Evolutionary conservation across 1,140 invertebrate genomes (phyloP), one percentile per base, ranked within the genome.

Genomic region (Drosophila lacteicornis): DNA sequence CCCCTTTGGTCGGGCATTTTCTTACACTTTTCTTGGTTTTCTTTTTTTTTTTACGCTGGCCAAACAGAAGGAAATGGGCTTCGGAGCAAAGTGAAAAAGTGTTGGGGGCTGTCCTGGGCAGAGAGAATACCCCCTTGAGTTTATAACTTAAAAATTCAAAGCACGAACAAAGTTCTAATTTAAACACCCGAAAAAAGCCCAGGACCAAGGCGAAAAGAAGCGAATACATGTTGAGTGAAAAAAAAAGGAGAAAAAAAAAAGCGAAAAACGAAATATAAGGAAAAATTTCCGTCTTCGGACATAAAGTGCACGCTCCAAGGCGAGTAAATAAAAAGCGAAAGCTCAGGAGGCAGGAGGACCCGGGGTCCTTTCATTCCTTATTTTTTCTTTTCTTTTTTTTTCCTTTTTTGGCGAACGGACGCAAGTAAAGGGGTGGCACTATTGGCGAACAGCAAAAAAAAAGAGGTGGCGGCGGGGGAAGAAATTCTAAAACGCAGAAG

Each of bases 81-180:
- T 3, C 33, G 19, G 42, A 45, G 58, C 46, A 76, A 76, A 76
- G 71, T 75, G 17, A 46, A 65, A 69, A 61, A 71, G 49, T 19
- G 67, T 60, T 45, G 53, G 76, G 45, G 73, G 22, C 27, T 30
- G 22, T 43, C 17, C 43, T 15, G 36, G 51, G 22, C 0, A 36
- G 30, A 53, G 30, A n/a, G 61, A 22, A 87, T 88, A 90, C 84
- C 84, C 85, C 85, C 85, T 84, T 90, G 85, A 88, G 85, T 88
- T 88, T 88, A 88, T 90, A 88, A 88, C 85, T 88, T 88, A 88
- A 88, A 88, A 88, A 88, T 88, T 88, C 85, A 88, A 90, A 88
- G 85, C 85, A 88, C 85, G 85, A 88, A 88, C 81, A 90, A 88
- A 85, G 85, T 88, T 88, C 85, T 88, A 88, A 88, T 88, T 88